phyloP scores from a whole-genome alignment of 1,140 invertebrate genomes.

The Ooceraea biroi region DNA sequence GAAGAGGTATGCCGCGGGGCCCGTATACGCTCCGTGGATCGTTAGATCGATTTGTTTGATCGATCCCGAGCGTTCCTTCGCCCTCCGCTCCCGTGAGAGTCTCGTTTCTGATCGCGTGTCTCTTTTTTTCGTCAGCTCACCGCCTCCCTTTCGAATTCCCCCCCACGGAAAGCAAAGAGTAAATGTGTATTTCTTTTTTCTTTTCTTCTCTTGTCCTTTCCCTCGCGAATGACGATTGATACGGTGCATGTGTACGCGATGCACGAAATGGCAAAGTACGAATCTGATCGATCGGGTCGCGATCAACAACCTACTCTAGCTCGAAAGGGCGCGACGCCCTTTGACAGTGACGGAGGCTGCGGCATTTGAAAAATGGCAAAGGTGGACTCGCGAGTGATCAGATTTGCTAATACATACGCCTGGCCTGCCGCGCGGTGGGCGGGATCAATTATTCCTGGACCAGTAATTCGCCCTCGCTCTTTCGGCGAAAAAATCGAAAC shows the following conservation, averaged over 20 bases:
- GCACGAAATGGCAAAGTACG: slow-evolving; percentile 37
- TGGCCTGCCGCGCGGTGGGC: not conserved
- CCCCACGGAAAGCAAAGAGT: not conserved
- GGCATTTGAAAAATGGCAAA: slow-evolving; percentile 34
- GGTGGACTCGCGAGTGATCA: slow-evolving; percentile 6
- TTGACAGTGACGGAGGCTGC: not conserved
- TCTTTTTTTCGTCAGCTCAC: slow-evolving; percentile 45
- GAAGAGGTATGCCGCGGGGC: slow-evolving; percentile 42
- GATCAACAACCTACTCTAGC: not conserved
- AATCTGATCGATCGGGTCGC: slow-evolving; percentile 54
- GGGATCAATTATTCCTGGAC: slow-evolving; percentile 18
- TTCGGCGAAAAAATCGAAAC: not conserved
- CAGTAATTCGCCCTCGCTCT: not conserved
- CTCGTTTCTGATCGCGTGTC: slow-evolving; percentile 20
- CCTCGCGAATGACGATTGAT: slow-evolving; percentile 16
- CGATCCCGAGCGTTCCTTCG: slow-evolving; percentile 23
- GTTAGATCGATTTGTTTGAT: slow-evolving; percentile 63
- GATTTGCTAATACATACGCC: not conserved
- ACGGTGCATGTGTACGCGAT: slow-evolving; percentile 21
- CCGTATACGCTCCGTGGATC: slow-evolving; percentile 39
- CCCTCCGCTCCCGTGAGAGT: slow-evolving; percentile 14
- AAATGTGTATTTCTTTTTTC: slow-evolving; percentile 38
- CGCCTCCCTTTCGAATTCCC: not conserved
- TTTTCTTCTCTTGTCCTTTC: slow-evolving; percentile 6
- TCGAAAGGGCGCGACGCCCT: slow-evolving; percentile 4